These are phyloP conservation scores for Dascyllus trimaculatus DNA, from an alignment of 2,113 vertebrate genomes.

Conservation along the genomic window DNA sequence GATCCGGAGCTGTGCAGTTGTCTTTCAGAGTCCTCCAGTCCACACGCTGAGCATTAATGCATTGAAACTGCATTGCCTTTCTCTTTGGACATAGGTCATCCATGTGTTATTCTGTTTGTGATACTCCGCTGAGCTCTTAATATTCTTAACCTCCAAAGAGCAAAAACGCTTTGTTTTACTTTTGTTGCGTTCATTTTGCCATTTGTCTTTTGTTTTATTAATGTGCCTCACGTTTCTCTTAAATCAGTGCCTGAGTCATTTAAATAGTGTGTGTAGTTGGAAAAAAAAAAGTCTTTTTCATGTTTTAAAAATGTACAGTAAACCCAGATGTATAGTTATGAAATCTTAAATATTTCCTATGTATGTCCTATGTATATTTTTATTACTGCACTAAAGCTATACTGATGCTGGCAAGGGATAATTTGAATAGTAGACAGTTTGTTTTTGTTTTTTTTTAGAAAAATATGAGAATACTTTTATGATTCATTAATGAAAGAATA, in stretches of 20 bases:
- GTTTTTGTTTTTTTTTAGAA: constrained; percentile 18
- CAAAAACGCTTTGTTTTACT: constrained; percentile 12
- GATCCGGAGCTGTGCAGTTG: constrained; percentile 78
- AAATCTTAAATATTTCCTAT: constrained; percentile 59
- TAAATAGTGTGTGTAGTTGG: constrained; percentile 26
- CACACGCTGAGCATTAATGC: constrained; percentile 10
- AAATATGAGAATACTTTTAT: constrained; percentile 66
- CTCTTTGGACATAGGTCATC: not conserved
- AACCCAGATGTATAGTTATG: constrained; percentile 23
- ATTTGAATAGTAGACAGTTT: constrained; percentile 26
- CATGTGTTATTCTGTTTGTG: not conserved
- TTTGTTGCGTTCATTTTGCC: not conserved
- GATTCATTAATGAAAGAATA: constrained; percentile 61
- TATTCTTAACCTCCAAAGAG: constrained; percentile 16
- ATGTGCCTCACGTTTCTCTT: constrained; percentile 37
- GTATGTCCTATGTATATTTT: constrained; percentile 54
- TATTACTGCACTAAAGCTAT: constrained; percentile 48
- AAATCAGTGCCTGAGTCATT: constrained; percentile 26
- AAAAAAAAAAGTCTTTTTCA: constrained; percentile 13
- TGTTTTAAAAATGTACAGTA: constrained; percentile 55
- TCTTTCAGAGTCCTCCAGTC: constrained; percentile 29
- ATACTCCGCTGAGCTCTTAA: not conserved
- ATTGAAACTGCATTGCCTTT: not conserved
- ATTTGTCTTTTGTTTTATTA: constrained; percentile 37
- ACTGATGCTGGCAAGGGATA: constrained; percentile 14